These are phyloP conservation scores for Battus philenor DNA, from an alignment of 1,140 invertebrate species.

Conservation along the genomic window DNA sequence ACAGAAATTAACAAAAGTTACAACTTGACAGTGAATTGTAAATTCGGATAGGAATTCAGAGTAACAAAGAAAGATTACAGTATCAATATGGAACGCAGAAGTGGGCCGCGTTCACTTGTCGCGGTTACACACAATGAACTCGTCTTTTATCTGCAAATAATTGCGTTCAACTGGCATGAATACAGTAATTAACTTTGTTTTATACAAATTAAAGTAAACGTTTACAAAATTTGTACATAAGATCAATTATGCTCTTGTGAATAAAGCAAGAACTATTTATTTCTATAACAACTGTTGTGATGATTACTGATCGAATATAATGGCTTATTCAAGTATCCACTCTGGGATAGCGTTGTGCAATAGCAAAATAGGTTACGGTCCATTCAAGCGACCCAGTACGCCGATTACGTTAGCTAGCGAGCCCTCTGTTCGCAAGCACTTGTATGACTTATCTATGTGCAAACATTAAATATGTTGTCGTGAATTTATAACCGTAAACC, in stretches of 20 bases:
- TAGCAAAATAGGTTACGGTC: slow-evolving; percentile 60
- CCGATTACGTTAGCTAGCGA: slow-evolving; percentile 36
- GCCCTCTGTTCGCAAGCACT: slow-evolving; percentile 40
- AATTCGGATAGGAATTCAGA: slow-evolving; percentile 16
- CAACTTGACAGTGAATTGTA: slow-evolving; percentile 13
- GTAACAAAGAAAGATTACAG: slow-evolving; percentile 25
- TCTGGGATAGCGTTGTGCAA: slow-evolving; percentile 49
- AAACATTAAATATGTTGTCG: background rate
- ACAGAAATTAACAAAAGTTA: background rate
- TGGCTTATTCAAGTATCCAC: slow-evolving; percentile 38
- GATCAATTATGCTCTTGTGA: slow-evolving; percentile 4
- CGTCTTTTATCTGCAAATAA: slow-evolving; percentile 11
- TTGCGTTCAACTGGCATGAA: slow-evolving; percentile 8
- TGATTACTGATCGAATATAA: slow-evolving; percentile 41
- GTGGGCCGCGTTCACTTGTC: slow-evolving; percentile 21
- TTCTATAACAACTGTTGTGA: slow-evolving; percentile 11
- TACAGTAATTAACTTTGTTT: slow-evolving; percentile 2
- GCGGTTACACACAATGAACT: slow-evolving; percentile 1
- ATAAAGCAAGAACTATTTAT: slow-evolving; percentile 4
- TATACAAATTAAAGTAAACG: slow-evolving; percentile 1
- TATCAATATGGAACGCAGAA: slow-evolving; percentile 47
- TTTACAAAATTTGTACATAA: background rate
- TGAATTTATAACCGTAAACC: background rate
- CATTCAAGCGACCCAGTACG: slow-evolving; percentile 47
- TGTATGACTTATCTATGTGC: slow-evolving; percentile 2